A percentile compares a stretch with the other conserved stretches of the same genome.
phyloP scores from a whole-genome alignment of 2,888 invertebrate species.

The Torymus tubicola region DNA sequence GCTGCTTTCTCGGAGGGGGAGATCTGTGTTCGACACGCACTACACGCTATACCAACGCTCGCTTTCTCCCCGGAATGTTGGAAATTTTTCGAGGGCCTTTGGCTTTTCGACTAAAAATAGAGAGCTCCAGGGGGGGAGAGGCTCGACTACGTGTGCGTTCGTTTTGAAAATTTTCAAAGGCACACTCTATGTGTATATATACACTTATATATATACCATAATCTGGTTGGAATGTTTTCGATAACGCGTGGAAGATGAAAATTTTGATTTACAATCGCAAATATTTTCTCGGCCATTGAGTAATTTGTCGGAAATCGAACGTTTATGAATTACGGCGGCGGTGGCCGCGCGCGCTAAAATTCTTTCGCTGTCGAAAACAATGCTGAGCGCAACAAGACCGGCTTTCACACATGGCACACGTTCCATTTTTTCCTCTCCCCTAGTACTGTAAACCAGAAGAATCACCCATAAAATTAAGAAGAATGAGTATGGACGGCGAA shows the following conservation, averaged over 20 bases:
- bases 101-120: slow-evolving; percentile 47
- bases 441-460: neutral
- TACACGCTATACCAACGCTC: neutral
- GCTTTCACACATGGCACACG: neutral
- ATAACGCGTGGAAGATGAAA: too few relatives aligned
- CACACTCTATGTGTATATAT: too few relatives aligned
- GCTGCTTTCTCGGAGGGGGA: slow-evolving; percentile 16
- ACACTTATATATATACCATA: too few relatives aligned
- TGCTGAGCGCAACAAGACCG: too few relatives aligned
- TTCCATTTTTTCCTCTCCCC: neutral
- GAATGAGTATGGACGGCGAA: slow-evolving; percentile 25
- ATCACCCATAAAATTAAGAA: slow-evolving; percentile 46
- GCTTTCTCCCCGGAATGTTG: slow-evolving; percentile 43
- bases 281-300: too few relatives aligned
- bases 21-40: neutral
- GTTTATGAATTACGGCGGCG: too few relatives aligned
- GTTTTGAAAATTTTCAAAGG: neutral
- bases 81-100: slow-evolving; percentile 36
- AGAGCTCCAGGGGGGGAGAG: neutral
- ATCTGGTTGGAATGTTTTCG: too few relatives aligned
- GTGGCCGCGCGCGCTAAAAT: too few relatives aligned
- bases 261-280: too few relatives aligned
- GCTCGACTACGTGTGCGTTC: slow-evolving; percentile 33
- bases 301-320: too few relatives aligned
- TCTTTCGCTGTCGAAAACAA: too few relatives aligned